phyloP scores from a whole-genome alignment of 2,888 invertebrate genomes.

The Tenthredo livida region DNA sequence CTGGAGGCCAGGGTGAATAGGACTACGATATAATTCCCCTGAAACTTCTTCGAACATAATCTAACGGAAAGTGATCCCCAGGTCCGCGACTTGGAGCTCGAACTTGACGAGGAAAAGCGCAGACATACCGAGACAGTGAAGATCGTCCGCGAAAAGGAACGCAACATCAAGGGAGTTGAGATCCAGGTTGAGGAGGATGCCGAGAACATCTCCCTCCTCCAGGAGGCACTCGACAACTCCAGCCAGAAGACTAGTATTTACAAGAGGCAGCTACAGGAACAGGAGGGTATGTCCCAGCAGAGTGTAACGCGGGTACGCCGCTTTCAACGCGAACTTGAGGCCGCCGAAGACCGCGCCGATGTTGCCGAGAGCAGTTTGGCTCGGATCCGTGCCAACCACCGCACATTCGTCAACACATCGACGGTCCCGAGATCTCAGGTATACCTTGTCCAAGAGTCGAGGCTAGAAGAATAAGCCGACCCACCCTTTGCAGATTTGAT shows the following conservation, averaged over 20 bases:
- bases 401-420: conserved; percentile 97
- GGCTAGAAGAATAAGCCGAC: conserved; percentile 76
- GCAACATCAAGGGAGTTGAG: conserved; percentile 96
- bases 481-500: conserved; percentile 48
- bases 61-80: conserved; percentile 73
- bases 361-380: conserved; percentile 96
- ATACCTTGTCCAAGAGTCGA: conserved; percentile 93
- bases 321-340: conserved; percentile 98
- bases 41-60: neutral
- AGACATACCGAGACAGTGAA: conserved; percentile 98
- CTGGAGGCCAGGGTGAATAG: conserved; percentile 88
- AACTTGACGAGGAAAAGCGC: conserved; percentile 97
- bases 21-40: neutral
- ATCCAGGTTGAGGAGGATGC: conserved; percentile 98
- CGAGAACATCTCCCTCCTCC: conserved; percentile 95
- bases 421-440: conserved; percentile 95
- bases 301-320: conserved; percentile 97
- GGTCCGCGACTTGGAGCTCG: conserved; percentile 96
- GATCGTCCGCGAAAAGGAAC: conserved; percentile 98
- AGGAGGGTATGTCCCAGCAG: conserved; percentile 95
- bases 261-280: conserved; percentile 97
- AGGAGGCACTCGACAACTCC: conserved; percentile 93
- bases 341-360: conserved; percentile 98
- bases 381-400: conserved; percentile 98
- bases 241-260: conserved; percentile 93